phyloP scores from a whole-genome alignment of 2,113 vertebrate species.

The Anolis carolinensis region DNA sequence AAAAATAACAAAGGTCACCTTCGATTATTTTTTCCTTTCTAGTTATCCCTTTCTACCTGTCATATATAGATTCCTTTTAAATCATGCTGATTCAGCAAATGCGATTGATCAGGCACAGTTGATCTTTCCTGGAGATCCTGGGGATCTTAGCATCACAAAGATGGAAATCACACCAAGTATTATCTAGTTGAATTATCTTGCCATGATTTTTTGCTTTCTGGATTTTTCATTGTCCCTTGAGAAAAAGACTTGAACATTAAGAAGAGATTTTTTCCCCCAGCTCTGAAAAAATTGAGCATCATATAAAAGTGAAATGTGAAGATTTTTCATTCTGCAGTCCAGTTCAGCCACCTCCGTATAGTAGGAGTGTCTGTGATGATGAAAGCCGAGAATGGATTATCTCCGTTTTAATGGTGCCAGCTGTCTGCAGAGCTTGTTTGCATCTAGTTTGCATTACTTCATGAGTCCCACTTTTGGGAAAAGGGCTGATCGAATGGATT shows the following conservation, averaged over 20 bases:
- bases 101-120: constrained; percentile 7
- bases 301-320: not conserved
- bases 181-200: not conserved
- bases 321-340: no score
- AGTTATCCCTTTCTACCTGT: no score
- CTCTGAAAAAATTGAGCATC: not conserved
- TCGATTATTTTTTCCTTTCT: constrained; percentile 14
- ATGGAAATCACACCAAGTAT: not conserved
- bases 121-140: not conserved
- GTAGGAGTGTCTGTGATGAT: no score
- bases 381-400: no score
- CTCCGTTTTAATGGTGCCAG: no score
- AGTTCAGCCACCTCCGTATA: not conserved
- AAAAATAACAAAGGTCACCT: not conserved
- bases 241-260: constrained; percentile 3
- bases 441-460: not conserved
- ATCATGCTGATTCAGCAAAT: constrained; percentile 14
- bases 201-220: constrained; percentile 6
- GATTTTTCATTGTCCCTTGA: not conserved
- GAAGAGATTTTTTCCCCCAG: not conserved
- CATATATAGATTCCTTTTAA: constrained; percentile 34
- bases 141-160: not conserved
- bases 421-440: no score
- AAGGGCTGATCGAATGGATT: no score
- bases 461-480: not conserved